phyloP scores from a whole-genome alignment of 2,113 vertebrate genomes.

The Carollia perspicillata region DNA sequence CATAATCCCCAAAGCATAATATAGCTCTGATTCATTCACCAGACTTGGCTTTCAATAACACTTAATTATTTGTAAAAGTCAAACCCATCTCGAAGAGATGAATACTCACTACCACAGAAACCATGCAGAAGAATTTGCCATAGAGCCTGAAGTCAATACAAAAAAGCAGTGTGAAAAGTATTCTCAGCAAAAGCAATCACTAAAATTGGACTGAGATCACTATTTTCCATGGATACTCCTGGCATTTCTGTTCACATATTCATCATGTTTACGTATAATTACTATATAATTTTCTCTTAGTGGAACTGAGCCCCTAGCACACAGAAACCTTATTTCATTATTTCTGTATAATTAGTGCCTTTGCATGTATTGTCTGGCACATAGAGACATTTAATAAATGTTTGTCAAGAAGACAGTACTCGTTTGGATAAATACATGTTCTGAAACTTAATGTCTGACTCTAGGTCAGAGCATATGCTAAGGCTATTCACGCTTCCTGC shows the following conservation, averaged over 20 bases:
- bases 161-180: background rate
- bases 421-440: constrained; percentile 43
- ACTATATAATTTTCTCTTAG: background rate
- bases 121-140: background rate
- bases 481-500: background rate
- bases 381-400: constrained; percentile 19
- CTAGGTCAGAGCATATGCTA: background rate
- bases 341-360: background rate
- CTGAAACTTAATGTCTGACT: constrained; percentile 13
- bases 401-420: constrained; percentile 17
- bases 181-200: background rate
- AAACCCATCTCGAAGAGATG: background rate
- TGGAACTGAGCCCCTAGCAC: background rate
- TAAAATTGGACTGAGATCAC: background rate
- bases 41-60: constrained; percentile 4
- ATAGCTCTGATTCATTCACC: constrained; percentile 26
- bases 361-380: background rate
- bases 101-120: background rate
- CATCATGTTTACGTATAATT: background rate
- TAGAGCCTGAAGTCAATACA: constrained; percentile 21
- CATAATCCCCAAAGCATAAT: background rate
- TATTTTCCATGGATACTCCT: background rate
- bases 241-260: background rate
- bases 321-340: background rate
- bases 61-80: constrained; percentile 30